Base-by-base conservation (phyloP, 2,797 vertebrate species). In the Naso thynnoides region DNA sequence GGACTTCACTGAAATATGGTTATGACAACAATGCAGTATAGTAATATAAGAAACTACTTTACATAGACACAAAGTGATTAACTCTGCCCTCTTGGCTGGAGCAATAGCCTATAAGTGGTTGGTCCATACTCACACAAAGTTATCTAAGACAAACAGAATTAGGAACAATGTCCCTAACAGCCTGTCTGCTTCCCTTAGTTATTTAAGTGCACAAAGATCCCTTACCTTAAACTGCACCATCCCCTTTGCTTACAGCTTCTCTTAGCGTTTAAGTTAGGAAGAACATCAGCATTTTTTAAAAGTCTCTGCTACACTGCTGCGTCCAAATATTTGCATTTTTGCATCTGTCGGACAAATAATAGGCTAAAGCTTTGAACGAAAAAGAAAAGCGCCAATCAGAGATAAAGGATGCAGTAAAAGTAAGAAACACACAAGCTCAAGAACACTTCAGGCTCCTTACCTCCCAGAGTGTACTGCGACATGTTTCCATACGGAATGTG, bases 381-480 rank as follows among this genome's bases (percentile, higher is more conserved):
- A 47, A 15, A 15, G 11, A 52, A 42, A 48, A 1, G 4, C 10
- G 8, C 13, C 38, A 44, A 0, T 18, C 4, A 50, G 5, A 72
- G 14, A 15, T 0, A 3, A 0, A 61, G 19, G 42, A 2, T 13
- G 21, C 16, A 27, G 38, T 19, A 1, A 61, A 81, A 83, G 15
- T 50, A 16, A 29, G 2, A 60, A 45, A 31, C 1, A 54, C 27
- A 68, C 21, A 50, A 29, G 14, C 24, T 61, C 0, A 41, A 36
- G 11, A 21, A 72, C 0, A 47, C 1, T 8, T 2, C 48, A 26
- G 10, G 57, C 14, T 33, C 50, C 92, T 81, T 93, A 94, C 93
- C 93, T 92, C 69, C 88, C 47, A 92, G 77, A 19, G 74, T 66
- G 85, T 79, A 80, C 59, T 90, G 86, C 69, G 87, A 84, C 93